A percentile compares a stretch with the other conserved stretches of the same genome.
Evolutionary conservation across 2,113 vertebrate species (phyloP).

Genomic region (Galeopterus variegatus): DNA sequence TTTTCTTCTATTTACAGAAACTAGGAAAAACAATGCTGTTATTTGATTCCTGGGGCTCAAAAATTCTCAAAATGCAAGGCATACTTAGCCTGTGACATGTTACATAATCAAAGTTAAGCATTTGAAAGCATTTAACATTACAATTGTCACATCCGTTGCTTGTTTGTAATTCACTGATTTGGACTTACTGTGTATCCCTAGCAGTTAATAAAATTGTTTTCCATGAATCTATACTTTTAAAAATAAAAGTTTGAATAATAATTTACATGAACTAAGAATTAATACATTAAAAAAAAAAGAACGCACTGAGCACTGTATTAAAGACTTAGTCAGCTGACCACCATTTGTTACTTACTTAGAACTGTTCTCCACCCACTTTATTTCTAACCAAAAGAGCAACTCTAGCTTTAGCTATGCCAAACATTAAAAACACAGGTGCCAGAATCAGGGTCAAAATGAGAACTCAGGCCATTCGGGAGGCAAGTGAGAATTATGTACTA

Average conservation of each 20-base stretch:
- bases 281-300: background rate
- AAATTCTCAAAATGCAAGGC: constrained; percentile 23
- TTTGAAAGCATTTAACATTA: background rate
- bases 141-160: constrained; percentile 54
- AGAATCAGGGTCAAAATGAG: constrained; percentile 76
- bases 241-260: constrained; percentile 61
- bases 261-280: constrained; percentile 58
- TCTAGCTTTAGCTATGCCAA: constrained; percentile 72
- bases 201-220: constrained; percentile 33
- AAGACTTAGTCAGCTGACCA: constrained; percentile 76
- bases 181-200: background rate
- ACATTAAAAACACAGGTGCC: constrained; percentile 79
- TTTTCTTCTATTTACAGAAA: constrained; percentile 56
- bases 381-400: constrained; percentile 85
- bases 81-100: background rate
- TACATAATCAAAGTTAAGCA: constrained; percentile 2
- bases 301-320: constrained; percentile 63
- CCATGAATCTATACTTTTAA: constrained; percentile 51
- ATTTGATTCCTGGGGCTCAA: constrained; percentile 38
- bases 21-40: constrained; percentile 42
- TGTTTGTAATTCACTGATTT: constrained; percentile 34
- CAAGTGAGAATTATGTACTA: constrained; percentile 72
- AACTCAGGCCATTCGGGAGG: constrained; percentile 64
- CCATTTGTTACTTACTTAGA: constrained; percentile 78
- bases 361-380: constrained; percentile 81